phyloP scores from a whole-genome alignment of 92 coral and sea anemone species.

The Porites evermanni region DNA sequence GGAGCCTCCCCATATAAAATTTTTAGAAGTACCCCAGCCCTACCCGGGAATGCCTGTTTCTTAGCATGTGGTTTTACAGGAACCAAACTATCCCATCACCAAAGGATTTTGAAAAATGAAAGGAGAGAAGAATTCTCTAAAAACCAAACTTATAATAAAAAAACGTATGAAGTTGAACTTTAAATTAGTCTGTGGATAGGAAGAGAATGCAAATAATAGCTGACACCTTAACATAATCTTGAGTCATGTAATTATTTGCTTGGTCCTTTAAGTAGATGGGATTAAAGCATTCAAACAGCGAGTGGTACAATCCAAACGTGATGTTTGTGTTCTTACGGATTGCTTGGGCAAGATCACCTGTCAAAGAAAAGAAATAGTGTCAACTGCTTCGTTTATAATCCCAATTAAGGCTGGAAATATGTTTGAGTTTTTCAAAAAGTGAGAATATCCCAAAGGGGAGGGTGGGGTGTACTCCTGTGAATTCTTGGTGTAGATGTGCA shows the following conservation, averaged over 20 bases:
- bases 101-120: no score
- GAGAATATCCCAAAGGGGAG: neutral
- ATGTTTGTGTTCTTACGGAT: constrained; percentile 62
- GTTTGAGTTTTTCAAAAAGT: no score
- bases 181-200: neutral
- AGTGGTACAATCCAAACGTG: constrained; percentile 85
- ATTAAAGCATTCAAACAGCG: constrained; percentile 88
- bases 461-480: neutral
- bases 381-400: neutral
- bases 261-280: constrained; percentile 82
- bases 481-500: no score
- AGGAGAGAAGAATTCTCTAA: no score
- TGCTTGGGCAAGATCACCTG: constrained; percentile 86
- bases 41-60: no score
- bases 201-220: neutral
- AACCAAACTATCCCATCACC: no score
- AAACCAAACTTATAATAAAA: no score
- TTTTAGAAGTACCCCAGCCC: no score
- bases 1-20: no score
- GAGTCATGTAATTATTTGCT: constrained; percentile 73
- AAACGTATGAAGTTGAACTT: no score
- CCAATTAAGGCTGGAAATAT: neutral
- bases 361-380: neutral
- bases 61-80: no score
- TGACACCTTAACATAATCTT: constrained; percentile 81